Evolutionary conservation across 1,140 invertebrate species (phyloP).

Genomic region (Palaemon carinicauda): DNA sequence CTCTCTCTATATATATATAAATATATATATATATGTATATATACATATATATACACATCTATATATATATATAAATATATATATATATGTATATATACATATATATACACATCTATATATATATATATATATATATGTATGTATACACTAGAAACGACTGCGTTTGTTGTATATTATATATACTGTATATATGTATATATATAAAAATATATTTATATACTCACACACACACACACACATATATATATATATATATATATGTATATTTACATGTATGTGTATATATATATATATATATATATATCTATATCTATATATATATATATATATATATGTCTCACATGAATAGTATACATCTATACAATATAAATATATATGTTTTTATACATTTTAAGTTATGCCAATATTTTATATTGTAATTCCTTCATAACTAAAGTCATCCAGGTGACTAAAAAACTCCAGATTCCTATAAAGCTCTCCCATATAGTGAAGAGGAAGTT

Average conservation of each 20-base stretch:
- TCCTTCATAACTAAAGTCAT: too few species aligned
- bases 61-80: not conserved
- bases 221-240: not conserved
- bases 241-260: not conserved
- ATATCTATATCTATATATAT: not conserved
- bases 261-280: not conserved
- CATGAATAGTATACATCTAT: too few species aligned
- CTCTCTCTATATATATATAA: not conserved
- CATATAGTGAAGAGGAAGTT: too few species aligned
- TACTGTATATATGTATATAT: not conserved
- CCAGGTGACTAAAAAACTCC: too few species aligned
- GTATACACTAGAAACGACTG: too few species aligned
- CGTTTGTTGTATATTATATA: too few species aligned
- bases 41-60: not conserved
- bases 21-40: not conserved
- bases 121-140: not conserved
- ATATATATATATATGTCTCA: too few species aligned
- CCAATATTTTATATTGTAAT: too few species aligned
- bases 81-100: not conserved
- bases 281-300: not conserved
- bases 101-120: not conserved
- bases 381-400: too few species aligned
- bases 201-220: not conserved
- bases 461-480: too few species aligned
- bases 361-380: too few species aligned